Conservation (phyloP, 2,888 invertebrate species). For the Aphelenchoides bicaudatus region DNA sequence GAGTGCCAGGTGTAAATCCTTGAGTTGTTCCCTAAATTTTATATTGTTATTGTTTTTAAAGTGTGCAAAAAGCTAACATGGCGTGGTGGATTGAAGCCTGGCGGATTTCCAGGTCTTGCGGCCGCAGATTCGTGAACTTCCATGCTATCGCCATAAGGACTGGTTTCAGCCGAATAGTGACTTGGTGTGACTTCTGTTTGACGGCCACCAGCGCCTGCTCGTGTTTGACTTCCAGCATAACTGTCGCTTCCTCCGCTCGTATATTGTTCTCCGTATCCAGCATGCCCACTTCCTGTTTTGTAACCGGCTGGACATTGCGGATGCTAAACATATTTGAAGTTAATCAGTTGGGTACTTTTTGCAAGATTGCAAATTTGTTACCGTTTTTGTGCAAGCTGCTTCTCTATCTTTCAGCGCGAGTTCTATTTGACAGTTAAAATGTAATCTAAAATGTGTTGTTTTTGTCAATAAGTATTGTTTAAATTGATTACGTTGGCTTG, state of each 20-base stretch:
- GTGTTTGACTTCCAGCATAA: background rate
- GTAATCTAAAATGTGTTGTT: too few species aligned
- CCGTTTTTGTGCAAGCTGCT: constrained; percentile 26
- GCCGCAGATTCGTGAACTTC: background rate
- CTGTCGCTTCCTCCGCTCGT: background rate
- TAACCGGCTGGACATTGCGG: constrained; percentile 29
- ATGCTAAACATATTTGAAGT: constrained; percentile 32
- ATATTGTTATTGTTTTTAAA: background rate
- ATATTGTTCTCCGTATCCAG: constrained; percentile 17
- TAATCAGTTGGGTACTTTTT: too few species aligned
- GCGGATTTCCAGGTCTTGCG: constrained; percentile 5
- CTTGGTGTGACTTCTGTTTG: constrained; percentile 25
- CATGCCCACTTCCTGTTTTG: background rate
- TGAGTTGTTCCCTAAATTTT: constrained; percentile 9
- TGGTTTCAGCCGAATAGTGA: constrained; percentile 17
- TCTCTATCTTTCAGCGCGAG: constrained; percentile 50
- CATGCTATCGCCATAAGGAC: constrained; percentile 8
- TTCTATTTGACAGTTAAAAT: constrained; percentile 60
- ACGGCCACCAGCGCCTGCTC: background rate
- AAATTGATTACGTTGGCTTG: constrained; percentile 48
- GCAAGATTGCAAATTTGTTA: too few species aligned
- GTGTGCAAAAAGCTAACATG: too few species aligned
- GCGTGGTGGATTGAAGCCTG: constrained; percentile 17
- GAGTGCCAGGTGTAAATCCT: constrained; percentile 14
- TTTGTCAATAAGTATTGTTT: too few species aligned